A percentile compares a stretch with the other conserved stretches of the same genome.
Conservation (phyloP, 2,113 vertebrate species). For the Eclectus roratus region DNA sequence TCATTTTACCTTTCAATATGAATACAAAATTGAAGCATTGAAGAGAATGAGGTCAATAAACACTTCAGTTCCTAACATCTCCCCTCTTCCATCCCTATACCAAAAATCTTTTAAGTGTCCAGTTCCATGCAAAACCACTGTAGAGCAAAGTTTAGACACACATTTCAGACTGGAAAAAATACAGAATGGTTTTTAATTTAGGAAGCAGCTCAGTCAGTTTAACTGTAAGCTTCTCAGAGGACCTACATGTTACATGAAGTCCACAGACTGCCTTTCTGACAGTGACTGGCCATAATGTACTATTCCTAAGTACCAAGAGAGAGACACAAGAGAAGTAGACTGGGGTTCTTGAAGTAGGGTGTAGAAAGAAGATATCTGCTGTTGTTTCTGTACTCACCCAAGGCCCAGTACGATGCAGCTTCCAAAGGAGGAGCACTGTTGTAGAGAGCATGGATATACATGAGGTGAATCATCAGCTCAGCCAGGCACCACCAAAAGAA, state of each 20-base stretch:
- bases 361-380: neutral
- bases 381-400: slow-evolving; percentile 77
- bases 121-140: neutral
- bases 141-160: neutral
- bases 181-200: neutral
- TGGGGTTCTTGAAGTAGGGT: neutral
- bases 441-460: slow-evolving; percentile 93
- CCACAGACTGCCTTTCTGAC: neutral
- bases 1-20: neutral
- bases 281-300: neutral
- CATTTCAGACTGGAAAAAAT: neutral
- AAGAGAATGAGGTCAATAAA: neutral
- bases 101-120: neutral
- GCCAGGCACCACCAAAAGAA: slow-evolving; percentile 89
- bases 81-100: neutral
- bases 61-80: neutral
- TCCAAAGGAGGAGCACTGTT: slow-evolving; percentile 83
- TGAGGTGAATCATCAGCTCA: slow-evolving; percentile 88
- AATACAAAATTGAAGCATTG: neutral
- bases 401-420: slow-evolving; percentile 86
- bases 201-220: neutral
- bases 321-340: neutral
- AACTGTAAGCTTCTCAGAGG: neutral
- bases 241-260: neutral
- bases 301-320: neutral